These are phyloP conservation scores for Ctena decussata DNA, from an alignment of 2,888 invertebrate species.

Conservation along the genomic window DNA sequence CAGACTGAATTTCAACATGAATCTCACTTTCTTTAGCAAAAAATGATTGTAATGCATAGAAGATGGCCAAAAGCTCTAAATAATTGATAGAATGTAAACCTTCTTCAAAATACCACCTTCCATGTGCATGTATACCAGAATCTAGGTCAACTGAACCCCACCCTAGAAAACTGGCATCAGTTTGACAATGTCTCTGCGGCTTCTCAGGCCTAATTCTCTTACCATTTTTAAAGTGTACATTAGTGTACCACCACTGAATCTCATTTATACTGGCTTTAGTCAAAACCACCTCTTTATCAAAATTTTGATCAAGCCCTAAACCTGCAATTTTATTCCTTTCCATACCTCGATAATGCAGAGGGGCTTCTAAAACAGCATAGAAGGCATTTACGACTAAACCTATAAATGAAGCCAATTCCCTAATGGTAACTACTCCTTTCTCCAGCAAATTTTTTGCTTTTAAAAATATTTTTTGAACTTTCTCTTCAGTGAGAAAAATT, in stretches of 20 bases:
- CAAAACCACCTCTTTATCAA: conserved; percentile 34
- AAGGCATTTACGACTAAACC: conserved; percentile 37
- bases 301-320: background rate
- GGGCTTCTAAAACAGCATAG: conserved; percentile 48
- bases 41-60: conserved; percentile 16
- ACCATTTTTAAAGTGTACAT: conserved; percentile 34
- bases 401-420: conserved; percentile 50
- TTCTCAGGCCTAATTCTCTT: conserved; percentile 18
- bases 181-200: conserved; percentile 6
- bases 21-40: conserved; percentile 34
- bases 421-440: conserved; percentile 3
- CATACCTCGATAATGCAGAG: conserved; percentile 45
- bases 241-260: conserved; percentile 32
- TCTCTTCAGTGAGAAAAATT: conserved; percentile 53
- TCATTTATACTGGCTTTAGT: conserved; percentile 2
- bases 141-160: conserved; percentile 18
- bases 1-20: too few relatives aligned
- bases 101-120: conserved; percentile 42
- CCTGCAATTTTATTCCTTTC: background rate
- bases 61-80: too few relatives aligned
- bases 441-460: conserved; percentile 25
- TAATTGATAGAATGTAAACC: conserved; percentile 13
- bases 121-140: background rate
- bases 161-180: conserved; percentile 41
- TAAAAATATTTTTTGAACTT: conserved; percentile 37